phyloP scores from a whole-genome alignment of 2,113 vertebrate genomes.

The Eudyptes chrysolophus region DNA sequence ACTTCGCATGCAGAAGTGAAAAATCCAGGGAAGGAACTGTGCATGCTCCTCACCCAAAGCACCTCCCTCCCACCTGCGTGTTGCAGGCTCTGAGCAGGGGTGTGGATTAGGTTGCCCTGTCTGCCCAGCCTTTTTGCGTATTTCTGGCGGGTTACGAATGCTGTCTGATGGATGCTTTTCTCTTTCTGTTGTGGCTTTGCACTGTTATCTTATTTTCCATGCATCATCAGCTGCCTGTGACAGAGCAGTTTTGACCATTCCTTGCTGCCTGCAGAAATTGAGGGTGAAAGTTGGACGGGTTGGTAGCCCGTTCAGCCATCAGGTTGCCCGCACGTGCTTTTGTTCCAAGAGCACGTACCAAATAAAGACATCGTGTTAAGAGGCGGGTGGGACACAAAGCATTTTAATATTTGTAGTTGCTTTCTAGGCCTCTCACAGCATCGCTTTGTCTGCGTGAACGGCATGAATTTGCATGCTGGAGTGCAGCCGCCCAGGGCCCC shows the following conservation, averaged over 20 bases:
- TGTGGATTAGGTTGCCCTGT: neutral
- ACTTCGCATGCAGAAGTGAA: neutral
- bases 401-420: conserved; percentile 21
- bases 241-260: conserved; percentile 48
- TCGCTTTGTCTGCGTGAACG: neutral
- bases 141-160: neutral
- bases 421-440: conserved; percentile 6
- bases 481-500: neutral
- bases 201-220: conserved; percentile 34
- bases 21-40: neutral
- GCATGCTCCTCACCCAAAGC: neutral
- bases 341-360: neutral
- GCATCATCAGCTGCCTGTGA: conserved; percentile 51
- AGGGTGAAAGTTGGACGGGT: neutral
- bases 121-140: neutral
- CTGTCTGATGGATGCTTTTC: conserved; percentile 22
- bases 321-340: neutral
- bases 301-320: neutral
- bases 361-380: neutral
- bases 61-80: neutral
- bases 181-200: conserved; percentile 32
- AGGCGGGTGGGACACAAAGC: neutral
- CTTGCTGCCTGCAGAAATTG: conserved; percentile 23
- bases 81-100: neutral
- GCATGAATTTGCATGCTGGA: conserved; percentile 32